Evolutionary conservation across 35 echinoderm and acorn worm species (phyloP).

Genomic region (Ptychodera flava): DNA sequence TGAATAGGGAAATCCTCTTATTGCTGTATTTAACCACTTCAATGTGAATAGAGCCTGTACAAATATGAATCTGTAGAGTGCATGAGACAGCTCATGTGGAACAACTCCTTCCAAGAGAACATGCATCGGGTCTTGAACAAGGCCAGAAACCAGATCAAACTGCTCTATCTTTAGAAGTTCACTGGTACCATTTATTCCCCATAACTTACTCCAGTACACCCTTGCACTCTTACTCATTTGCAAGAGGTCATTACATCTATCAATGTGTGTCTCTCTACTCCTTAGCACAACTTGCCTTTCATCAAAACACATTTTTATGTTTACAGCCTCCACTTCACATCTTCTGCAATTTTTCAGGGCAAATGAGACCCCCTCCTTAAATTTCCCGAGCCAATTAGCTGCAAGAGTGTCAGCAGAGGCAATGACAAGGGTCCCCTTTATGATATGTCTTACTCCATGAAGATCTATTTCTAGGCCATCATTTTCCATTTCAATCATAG

Average conservation of each 20-base stretch:
- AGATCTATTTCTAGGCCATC: no score
- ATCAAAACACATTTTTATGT: slow-evolving; percentile 33
- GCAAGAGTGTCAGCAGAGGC: slow-evolving; percentile 45
- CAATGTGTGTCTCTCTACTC: slow-evolving; percentile 28
- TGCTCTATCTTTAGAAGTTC: slow-evolving; percentile 16
- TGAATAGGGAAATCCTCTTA: slow-evolving; percentile 25
- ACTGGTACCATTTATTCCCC: slow-evolving; percentile 60
- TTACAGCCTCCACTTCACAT: slow-evolving; percentile 15
- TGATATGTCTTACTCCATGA: no score
- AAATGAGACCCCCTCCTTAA: slow-evolving; percentile 78
- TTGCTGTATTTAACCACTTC: slow-evolving; percentile 47
- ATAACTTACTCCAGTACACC: slow-evolving; percentile 59
- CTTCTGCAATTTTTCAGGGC: slow-evolving; percentile 41
- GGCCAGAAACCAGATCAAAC: slow-evolving; percentile 10
- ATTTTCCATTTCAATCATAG: no score
- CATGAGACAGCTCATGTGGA: slow-evolving; percentile 42
- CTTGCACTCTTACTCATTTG: slow-evolving; percentile 6
- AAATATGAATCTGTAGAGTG: slow-evolving; percentile 30
- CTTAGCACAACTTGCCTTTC: slow-evolving; percentile 21
- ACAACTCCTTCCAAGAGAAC: slow-evolving; percentile 51
- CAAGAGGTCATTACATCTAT: neutral
- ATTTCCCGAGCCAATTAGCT: slow-evolving; percentile 48
- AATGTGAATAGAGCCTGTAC: slow-evolving; percentile 37
- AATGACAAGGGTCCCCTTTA: slow-evolving; percentile 43
- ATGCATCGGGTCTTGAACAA: slow-evolving; percentile 71